These are phyloP conservation scores for Gymnosoma rotundatum DNA, from an alignment of 2,888 invertebrate genomes.

Conservation along the genomic window DNA sequence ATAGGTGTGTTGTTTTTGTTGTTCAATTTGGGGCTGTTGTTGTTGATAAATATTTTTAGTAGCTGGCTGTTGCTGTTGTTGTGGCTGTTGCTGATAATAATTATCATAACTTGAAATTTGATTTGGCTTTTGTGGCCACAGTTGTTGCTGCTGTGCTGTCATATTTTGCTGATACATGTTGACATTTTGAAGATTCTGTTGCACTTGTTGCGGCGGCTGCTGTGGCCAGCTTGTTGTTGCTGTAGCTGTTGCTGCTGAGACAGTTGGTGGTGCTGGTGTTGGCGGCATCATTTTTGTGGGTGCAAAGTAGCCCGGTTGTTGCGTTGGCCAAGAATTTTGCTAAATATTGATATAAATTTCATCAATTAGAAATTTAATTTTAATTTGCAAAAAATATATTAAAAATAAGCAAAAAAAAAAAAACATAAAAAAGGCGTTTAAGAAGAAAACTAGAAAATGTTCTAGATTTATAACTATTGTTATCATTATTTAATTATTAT, in stretches of 20 bases:
- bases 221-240: slow-evolving; percentile 53
- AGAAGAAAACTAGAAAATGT: no score
- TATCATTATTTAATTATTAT: no score
- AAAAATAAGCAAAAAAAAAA: no score
- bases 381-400: neutral
- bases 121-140: slow-evolving; percentile 54
- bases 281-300: slow-evolving; percentile 69
- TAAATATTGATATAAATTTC: neutral
- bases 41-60: slow-evolving; percentile 58
- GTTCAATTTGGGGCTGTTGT: slow-evolving; percentile 26
- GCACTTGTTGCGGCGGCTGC: slow-evolving; percentile 27
- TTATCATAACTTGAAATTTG: slow-evolving; percentile 50
- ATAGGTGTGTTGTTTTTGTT: slow-evolving; percentile 41
- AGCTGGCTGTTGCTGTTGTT: neutral
- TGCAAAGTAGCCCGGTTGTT: slow-evolving; percentile 62
- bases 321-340: slow-evolving; percentile 58
- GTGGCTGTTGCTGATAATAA: slow-evolving; percentile 48
- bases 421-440: no score
- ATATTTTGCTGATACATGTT: slow-evolving; percentile 60
- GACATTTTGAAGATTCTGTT: slow-evolving; percentile 58
- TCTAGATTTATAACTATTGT: no score
- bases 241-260: neutral
- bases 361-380: no score
- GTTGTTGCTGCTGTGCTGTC: slow-evolving; percentile 27
- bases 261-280: slow-evolving; percentile 17